Percentiles rank a stretch among this genome's conserved stretches.
phyloP scores from a whole-genome alignment of 2,113 vertebrate genomes.

The Tretioscincus oriximinensis region DNA sequence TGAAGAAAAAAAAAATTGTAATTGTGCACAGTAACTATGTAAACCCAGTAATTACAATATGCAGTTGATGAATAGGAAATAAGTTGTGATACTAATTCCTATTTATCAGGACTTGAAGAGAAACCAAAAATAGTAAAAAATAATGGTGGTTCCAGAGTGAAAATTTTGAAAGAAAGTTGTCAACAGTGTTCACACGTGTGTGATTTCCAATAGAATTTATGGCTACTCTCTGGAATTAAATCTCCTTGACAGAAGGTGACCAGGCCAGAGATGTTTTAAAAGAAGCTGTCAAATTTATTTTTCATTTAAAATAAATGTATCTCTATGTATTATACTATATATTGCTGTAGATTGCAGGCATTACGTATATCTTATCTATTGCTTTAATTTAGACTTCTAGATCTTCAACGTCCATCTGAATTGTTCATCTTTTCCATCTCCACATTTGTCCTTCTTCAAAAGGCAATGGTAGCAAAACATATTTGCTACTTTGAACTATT shows the following conservation, averaged over 20 bases:
- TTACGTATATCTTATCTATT: not conserved
- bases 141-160: slow-evolving; percentile 34
- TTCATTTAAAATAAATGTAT: not conserved
- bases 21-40: no score
- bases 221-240: not conserved
- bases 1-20: no score
- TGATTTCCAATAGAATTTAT: slow-evolving; percentile 11
- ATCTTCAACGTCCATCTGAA: not conserved
- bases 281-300: not conserved
- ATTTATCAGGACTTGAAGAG: slow-evolving; percentile 28
- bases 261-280: not conserved
- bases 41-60: no score
- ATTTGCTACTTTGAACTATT: not conserved
- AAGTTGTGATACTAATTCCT: no score
- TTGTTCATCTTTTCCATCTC: not conserved
- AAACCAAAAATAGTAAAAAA: no score
- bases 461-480: slow-evolving; percentile 5
- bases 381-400: not conserved
- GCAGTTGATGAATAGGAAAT: no score
- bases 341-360: not conserved
- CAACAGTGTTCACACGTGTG: slow-evolving; percentile 31
- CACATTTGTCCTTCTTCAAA: not conserved
- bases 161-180: slow-evolving; percentile 3
- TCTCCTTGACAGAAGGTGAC: not conserved
- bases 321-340: slow-evolving; percentile 27